phyloP scores from a whole-genome alignment of 2,888 invertebrate genomes.

The Alviniconcha strummeri region DNA sequence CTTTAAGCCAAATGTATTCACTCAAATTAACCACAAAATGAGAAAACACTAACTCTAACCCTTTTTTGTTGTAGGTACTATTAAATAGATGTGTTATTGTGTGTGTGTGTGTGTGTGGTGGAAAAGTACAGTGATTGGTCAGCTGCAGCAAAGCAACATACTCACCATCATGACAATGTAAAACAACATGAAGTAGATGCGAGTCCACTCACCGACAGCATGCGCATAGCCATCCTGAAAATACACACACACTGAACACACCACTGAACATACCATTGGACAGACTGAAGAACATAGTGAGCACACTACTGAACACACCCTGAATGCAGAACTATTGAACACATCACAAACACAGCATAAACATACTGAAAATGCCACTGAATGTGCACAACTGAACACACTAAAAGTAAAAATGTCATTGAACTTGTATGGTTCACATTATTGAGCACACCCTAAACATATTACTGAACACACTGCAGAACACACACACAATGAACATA shows the following conservation, averaged over 20 bases:
- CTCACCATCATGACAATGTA: conserved; percentile 89
- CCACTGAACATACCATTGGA: not conserved
- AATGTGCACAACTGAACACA: too few relatives aligned
- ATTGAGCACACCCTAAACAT: too few relatives aligned
- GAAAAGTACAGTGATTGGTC: too few relatives aligned
- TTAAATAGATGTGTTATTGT: too few relatives aligned
- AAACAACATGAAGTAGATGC: conserved; percentile 91
- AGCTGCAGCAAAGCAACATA: not conserved
- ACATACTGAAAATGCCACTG: not conserved
- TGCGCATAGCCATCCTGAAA: conserved; percentile 78
- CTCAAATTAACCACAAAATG: too few relatives aligned
- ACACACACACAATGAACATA: not conserved
- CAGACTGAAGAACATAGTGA: not conserved
- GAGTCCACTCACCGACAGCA: conserved; percentile 79
- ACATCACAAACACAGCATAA: not conserved
- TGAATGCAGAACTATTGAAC: not conserved
- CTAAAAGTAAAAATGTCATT: too few relatives aligned
- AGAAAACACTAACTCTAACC: too few relatives aligned
- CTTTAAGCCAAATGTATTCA: too few relatives aligned
- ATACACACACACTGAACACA: conserved; percentile 10
- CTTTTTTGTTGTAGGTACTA: too few relatives aligned
- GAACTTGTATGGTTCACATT: too few relatives aligned
- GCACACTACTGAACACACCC: not conserved
- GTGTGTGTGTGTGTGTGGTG: too few relatives aligned
- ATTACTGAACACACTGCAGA: too few relatives aligned